A percentile compares a stretch with the other conserved stretches of the same genome.
These are phyloP conservation scores for Ophiodon elongatus DNA, from an alignment of 2,113 vertebrate genomes.

Conservation along the genomic window DNA sequence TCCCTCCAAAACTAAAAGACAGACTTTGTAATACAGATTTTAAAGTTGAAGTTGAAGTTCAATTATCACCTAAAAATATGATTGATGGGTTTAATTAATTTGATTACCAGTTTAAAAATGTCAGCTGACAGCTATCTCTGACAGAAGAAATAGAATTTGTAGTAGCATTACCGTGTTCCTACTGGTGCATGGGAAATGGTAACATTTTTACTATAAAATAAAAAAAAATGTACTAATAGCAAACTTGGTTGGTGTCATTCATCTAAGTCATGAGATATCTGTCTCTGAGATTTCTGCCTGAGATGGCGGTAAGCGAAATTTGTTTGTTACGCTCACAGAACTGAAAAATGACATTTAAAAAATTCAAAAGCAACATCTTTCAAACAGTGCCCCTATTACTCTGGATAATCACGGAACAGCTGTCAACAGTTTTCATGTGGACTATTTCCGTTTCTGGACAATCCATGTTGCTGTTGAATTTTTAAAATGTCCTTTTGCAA, in stretches of 20 bases:
- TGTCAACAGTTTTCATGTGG: conserved; percentile 24
- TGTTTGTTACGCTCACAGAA: background rate
- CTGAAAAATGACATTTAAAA: conserved; percentile 27
- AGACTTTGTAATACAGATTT: background rate
- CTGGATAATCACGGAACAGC: conserved; percentile 23
- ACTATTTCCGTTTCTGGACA: conserved; percentile 25
- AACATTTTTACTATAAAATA: background rate
- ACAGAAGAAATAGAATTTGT: background rate
- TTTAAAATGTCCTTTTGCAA: conserved; percentile 37
- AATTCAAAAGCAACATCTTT: conserved; percentile 16
- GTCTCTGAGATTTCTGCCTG: background rate
- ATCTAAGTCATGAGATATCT: background rate
- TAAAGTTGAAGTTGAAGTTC: background rate
- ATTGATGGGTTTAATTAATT: background rate
- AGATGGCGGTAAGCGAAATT: background rate
- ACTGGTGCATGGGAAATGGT: background rate
- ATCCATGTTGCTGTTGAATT: conserved; percentile 16
- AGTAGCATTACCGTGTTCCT: background rate
- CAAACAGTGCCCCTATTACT: conserved; percentile 11
- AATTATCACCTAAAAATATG: background rate
- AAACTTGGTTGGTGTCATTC: background rate
- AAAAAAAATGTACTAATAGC: background rate
- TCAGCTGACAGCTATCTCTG: background rate
- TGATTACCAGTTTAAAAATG: background rate
- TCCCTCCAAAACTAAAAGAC: background rate